A percentile compares a stretch with the other conserved stretches of the same genome.
Evolutionary conservation across 2,797 vertebrate genomes (phyloP).

Genomic region (Heteromormyrus szaboi): DNA sequence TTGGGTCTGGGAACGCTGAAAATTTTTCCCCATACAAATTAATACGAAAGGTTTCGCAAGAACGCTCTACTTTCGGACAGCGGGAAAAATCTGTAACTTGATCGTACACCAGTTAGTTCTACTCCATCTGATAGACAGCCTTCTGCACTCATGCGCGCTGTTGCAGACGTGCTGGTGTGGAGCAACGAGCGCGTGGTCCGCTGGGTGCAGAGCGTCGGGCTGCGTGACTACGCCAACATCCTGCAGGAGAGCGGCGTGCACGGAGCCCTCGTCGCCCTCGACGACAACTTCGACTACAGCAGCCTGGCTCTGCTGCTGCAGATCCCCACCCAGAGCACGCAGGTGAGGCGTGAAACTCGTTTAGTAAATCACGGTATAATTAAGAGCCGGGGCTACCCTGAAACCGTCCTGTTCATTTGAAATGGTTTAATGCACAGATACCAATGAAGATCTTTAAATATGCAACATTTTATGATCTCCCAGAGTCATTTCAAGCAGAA

Average conservation of each 20-base stretch:
- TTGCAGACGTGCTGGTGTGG: constrained; percentile 89
- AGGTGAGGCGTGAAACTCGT: constrained; percentile 57
- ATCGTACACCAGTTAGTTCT: not conserved
- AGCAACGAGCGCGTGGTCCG: constrained; percentile 94
- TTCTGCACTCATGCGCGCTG: not conserved
- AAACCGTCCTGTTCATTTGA: not conserved
- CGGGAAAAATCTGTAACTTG: not conserved
- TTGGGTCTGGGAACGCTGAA: not conserved
- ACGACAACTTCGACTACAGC: constrained; percentile 96
- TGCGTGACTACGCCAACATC: constrained; percentile 92
- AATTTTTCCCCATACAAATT: not conserved
- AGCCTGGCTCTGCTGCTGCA: constrained; percentile 92
- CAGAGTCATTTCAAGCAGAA: not conserved
- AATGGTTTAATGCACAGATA: not conserved
- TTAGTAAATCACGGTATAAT: not conserved
- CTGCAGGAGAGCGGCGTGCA: constrained; percentile 96
- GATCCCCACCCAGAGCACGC: constrained; percentile 95
- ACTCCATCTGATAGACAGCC: not conserved
- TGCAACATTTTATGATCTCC: not conserved
- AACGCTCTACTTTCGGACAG: not conserved
- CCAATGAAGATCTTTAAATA: not conserved
- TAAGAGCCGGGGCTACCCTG: not conserved
- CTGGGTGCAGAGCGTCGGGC: constrained; percentile 95
- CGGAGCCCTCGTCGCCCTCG: constrained; percentile 86
- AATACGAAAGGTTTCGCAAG: not conserved